These are phyloP conservation scores for Caenorhabditis panamensis DNA, from an alignment of 2,888 invertebrate genomes.

Conservation along the genomic window DNA sequence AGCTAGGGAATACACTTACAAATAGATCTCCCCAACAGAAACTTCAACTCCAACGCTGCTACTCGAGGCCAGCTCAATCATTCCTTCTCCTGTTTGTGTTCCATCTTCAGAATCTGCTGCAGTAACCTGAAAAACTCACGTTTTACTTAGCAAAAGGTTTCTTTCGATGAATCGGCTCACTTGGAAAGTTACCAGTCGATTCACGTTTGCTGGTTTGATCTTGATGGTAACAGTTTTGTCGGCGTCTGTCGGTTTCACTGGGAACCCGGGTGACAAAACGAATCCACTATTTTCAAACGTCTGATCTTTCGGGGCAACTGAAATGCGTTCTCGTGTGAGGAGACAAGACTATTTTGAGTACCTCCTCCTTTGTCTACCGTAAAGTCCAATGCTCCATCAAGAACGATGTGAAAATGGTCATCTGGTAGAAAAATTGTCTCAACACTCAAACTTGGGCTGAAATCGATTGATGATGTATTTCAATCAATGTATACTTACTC, in stretches of 20 bases:
- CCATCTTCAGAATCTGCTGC: not conserved
- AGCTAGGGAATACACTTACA: not conserved
- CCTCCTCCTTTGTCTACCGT: constrained; percentile 6
- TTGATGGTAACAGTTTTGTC: not conserved
- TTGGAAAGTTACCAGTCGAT: not conserved
- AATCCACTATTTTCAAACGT: constrained; percentile 10
- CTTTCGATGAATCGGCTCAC: not conserved
- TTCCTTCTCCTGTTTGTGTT: not conserved
- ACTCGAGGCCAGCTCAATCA: not conserved
- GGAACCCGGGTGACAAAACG: constrained; percentile 8
- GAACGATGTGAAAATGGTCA: constrained; percentile 13
- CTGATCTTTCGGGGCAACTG: not conserved
- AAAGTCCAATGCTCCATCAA: no score
- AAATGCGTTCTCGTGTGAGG: constrained; percentile 1
- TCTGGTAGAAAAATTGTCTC: constrained; percentile 3
- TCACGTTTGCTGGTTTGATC: not conserved
- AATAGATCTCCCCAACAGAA: not conserved
- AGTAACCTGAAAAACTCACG: not conserved
- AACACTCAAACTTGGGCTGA: not conserved
- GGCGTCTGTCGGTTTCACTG: not conserved
- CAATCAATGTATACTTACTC: no score
- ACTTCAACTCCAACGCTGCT: not conserved
- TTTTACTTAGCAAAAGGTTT: no score
- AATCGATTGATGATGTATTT: no score
- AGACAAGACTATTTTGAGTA: no score